Percentiles rank a stretch among this genome's conserved stretches.
These are phyloP conservation scores for Leptinotarsa haldemani DNA, from an alignment of 2,888 invertebrate species.

Conservation along the genomic window DNA sequence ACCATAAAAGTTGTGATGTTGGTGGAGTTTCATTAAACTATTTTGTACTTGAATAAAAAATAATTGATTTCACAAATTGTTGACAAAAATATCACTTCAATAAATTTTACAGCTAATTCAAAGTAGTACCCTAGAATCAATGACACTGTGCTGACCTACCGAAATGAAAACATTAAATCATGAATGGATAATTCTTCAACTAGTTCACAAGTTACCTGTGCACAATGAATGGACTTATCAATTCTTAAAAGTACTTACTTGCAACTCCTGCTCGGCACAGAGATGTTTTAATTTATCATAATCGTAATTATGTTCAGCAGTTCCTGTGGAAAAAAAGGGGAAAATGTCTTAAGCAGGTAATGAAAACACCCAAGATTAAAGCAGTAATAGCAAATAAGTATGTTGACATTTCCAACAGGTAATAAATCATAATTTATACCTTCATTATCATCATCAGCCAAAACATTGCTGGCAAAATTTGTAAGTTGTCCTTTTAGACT, in stretches of 20 bases:
- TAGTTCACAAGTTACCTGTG: background rate
- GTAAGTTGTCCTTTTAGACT: conserved; percentile 88
- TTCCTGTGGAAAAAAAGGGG: conserved; percentile 47
- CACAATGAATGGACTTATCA: background rate
- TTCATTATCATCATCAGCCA: conserved; percentile 77
- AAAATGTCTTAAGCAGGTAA: conserved; percentile 24
- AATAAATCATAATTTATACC: conserved; percentile 61
- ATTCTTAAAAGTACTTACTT: conserved; percentile 66
- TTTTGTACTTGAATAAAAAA: too few relatives aligned
- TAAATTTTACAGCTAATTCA: too few relatives aligned
- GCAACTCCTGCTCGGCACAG: conserved; percentile 72
- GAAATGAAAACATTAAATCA: too few relatives aligned
- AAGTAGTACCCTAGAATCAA: too few relatives aligned
- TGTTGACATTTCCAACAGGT: conserved; percentile 20
- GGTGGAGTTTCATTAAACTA: too few relatives aligned
- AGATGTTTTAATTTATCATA: conserved; percentile 70
- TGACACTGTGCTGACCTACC: too few relatives aligned
- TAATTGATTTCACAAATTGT: too few relatives aligned
- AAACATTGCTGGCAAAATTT: conserved; percentile 89
- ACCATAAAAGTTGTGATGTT: too few relatives aligned
- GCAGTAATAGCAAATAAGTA: background rate
- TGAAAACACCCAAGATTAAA: conserved; percentile 19
- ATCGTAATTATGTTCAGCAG: conserved; percentile 59
- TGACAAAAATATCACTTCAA: too few relatives aligned
- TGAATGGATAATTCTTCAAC: background rate